Base-by-base conservation (phyloP, 2,113 vertebrate species). In the Pao palembangensis region DNA sequence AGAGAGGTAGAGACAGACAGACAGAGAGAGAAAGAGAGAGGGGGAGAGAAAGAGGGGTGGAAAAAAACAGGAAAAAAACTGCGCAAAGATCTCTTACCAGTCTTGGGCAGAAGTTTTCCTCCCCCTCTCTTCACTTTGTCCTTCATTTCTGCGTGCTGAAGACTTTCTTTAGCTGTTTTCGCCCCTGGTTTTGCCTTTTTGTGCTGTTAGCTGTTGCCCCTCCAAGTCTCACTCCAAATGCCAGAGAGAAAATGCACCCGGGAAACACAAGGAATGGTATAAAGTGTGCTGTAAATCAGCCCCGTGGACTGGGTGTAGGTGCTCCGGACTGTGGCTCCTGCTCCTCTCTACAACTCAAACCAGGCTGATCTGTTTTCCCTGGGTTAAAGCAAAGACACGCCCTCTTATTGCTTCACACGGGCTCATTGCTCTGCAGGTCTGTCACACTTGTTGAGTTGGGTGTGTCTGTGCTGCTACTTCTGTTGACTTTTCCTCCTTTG, bases 51-150 rank as follows among this genome's bases (percentile, higher is more conserved):
- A 44, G 21, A 51, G 21, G 19, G 7, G 28, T 16, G 54, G 46
- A 38, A 60, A 56, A 38, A 58, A 44, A 21, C 62, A 5, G 49
- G 52, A 31, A 65, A 64, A 50, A 58, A 38, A 54, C 21, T 52
- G 5, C 0, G 13, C 41, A 64, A 17, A 20, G 31, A 64, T 67
- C 78, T 74, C 86, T 90, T 67, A 91, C 91, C 90, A 77, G 69
- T 46, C 19, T 84, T 84, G 56, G 63, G 79, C 60, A 84, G 86
- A 81, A 58, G 79, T 64, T 66, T 73, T 76, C 85, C 88, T 75
- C 75, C 85, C 63, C 80, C 90, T 88, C 64, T 89, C 69, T 75
- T 90, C 16, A 76, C 73, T 77, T 89, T 88, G 76, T 91, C 90
- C 80, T 88, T 91, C 91, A 92, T 92, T 76, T 62, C 76, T 80